Conservation (phyloP, 2,888 invertebrate species). For the Pseudococcus jackbeardsleyi region DNA sequence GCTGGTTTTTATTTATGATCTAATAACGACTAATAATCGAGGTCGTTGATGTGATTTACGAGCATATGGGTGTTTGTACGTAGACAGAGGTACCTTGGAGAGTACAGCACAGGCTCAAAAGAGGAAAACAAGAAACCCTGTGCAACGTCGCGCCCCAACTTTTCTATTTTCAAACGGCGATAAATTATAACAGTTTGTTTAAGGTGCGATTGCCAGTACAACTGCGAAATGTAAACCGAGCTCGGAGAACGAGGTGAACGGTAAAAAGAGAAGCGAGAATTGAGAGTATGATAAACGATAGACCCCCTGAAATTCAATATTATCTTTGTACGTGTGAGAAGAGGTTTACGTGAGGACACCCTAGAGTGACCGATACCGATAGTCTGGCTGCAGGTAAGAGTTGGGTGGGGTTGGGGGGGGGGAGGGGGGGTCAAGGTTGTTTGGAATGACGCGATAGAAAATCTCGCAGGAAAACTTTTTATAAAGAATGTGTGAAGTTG, state of each 20-base stretch:
- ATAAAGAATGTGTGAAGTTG: too few relatives aligned
- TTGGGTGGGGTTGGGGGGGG: background rate
- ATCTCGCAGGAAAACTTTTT: too few relatives aligned
- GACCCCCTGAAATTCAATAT: constrained; percentile 6
- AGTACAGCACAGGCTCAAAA: background rate
- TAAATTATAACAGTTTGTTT: constrained; percentile 39
- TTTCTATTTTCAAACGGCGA: constrained; percentile 35
- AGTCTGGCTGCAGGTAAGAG: background rate
- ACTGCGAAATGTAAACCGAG: constrained; percentile 5
- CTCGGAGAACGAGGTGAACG: background rate
- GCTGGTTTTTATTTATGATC: constrained; percentile 54
- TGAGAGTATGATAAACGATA: constrained; percentile 4
- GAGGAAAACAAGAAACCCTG: constrained; percentile 38
- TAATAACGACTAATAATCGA: constrained; percentile 60
- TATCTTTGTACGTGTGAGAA: background rate
- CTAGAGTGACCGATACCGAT: background rate
- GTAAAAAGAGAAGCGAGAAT: background rate
- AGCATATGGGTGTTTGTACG: background rate
- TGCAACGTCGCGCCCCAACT: background rate
- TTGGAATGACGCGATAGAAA: background rate
- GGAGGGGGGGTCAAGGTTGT: too few relatives aligned
- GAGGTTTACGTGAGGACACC: background rate
- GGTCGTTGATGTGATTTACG: constrained; percentile 53
- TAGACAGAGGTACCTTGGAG: background rate
- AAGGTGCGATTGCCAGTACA: constrained; percentile 10